Evolutionary conservation across 2,797 vertebrate species (phyloP), one percentile per base, ranked within the genome.

Genomic region (Rallus crepitans): DNA sequence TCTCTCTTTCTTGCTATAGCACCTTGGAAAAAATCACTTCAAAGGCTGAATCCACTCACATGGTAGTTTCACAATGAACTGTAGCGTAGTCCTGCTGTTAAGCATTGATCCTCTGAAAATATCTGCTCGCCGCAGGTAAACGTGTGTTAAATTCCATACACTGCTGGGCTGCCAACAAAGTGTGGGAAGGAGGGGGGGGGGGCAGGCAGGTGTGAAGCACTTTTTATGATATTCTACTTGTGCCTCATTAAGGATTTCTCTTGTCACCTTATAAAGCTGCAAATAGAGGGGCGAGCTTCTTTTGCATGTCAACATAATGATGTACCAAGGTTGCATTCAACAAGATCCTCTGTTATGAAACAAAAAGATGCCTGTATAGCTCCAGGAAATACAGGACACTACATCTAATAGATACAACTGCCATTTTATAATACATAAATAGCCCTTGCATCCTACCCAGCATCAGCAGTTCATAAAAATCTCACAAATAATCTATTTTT

Each of bases 201-300:
- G 47, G 20, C 21, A 18, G 48, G 84, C 61, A 88, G 77, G 81
- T 90, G 88, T 85, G 90, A 93, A 95, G 61, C 31, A 35, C 33
- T 89, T 78, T 63, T 82, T 72, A 52, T 84, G n/a, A 12, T 84
- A 64, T 64, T 70, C 75, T 82, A 40, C 65, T 93, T 61, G 50
- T 90, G 75, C n/a, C n/a, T 95, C 77, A 87, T 93, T 95, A 93
- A 73, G 37, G 68, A 55, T 85, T 89, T 89, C 37, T 90, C 68
- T 93, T 87, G 83, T 80, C 91, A 93, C 65, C 56, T 94, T 72
- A 68, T 23, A 87, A 94, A 95, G 88, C 68, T 93, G 92, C n/a
- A 88, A 94, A 94, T 35, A 40, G 57, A 87, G 33, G 75, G 52
- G 13, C 48, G 79, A 87, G 48, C 30, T 70, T 53, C 53, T 82